Base-by-base conservation (phyloP, 2,113 vertebrate genomes). In the Phoenicopterus ruber region DNA sequence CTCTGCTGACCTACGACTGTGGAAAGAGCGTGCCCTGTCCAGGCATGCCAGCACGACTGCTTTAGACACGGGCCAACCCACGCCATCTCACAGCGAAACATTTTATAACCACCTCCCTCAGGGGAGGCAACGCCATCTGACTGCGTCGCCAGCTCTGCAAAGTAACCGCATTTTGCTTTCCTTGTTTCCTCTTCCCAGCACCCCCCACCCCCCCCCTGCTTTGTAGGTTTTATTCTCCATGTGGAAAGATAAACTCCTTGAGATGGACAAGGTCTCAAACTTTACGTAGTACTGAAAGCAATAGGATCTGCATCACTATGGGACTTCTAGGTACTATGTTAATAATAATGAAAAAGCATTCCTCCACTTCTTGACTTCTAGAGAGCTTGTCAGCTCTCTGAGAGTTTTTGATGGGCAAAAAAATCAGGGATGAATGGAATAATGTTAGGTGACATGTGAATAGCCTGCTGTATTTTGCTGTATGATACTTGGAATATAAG, bases 1-100 rank as follows among this genome's bases (percentile, higher is more conserved):
- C 13, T n/a, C 7, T 0, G 0, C 15, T 80, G 46, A 57, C 15
- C 40, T 66, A 15, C 11, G 2, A 4, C 1, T 6, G 19, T 7
- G 7, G 1, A 0, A n/a, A 83, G 26, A 77, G 4, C 11, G 11
- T 10, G 13, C 17, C 3, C 2, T 44, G 26, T 19, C 34, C 49
- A 38, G 25, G 17, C 8, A 54, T 11, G 9, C 4, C 49, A 50
- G 9, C 4, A 12, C 1, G 4, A 14, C 18, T 76, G 4, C 42
- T 42, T 36, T 19, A 46, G 5, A 21, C 25, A 67, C 16, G 8
- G 17, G 11, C 4, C 46, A 77, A 72, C 10, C 7, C 1, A 2
- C 17, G 15, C 38, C 1, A 0, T 29, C 25, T 63, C 15, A 74
- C 1, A 9, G 17, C 13, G 82, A 62, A 71, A 17, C 4, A 7